phyloP scores from a whole-genome alignment of 2,888 invertebrate species.

The Thumatha senex region DNA sequence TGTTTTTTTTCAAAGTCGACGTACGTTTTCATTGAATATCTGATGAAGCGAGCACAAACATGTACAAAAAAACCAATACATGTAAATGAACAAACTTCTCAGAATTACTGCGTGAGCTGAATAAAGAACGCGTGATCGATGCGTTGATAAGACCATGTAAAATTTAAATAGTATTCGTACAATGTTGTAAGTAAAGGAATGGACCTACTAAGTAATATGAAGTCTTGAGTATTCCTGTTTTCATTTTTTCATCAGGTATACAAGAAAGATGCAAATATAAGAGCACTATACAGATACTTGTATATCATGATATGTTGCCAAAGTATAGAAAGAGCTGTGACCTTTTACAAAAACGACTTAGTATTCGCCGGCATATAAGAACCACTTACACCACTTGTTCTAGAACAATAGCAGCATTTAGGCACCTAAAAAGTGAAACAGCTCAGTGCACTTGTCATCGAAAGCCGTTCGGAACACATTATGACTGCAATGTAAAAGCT shows the following conservation, averaged over 20 bases:
- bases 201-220: constrained; percentile 55
- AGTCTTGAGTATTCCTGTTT: constrained; percentile 59
- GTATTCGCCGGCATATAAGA: constrained; percentile 37
- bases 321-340: neutral
- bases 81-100: constrained; percentile 75
- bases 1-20: constrained; percentile 38
- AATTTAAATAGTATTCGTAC: constrained; percentile 67
- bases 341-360: constrained; percentile 16
- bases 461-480: constrained; percentile 76
- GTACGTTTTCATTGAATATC: constrained; percentile 59
- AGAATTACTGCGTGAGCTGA: constrained; percentile 73
- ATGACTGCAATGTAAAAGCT: constrained; percentile 64
- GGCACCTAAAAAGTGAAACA: constrained; percentile 73
- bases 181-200: constrained; percentile 53
- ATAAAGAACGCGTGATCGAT: constrained; percentile 75
- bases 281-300: too few relatives aligned
- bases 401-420: constrained; percentile 78
- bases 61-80: constrained; percentile 66
- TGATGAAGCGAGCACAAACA: constrained; percentile 63
- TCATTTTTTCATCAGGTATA: constrained; percentile 58
- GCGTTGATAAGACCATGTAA: constrained; percentile 74
- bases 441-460: constrained; percentile 76
- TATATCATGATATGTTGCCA: too few relatives aligned
- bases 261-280: too few relatives aligned
- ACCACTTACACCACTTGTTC: constrained; percentile 49